Evolutionary conservation across 2,888 invertebrate species (phyloP).

Genomic region (Scaptomyza parva): DNA sequence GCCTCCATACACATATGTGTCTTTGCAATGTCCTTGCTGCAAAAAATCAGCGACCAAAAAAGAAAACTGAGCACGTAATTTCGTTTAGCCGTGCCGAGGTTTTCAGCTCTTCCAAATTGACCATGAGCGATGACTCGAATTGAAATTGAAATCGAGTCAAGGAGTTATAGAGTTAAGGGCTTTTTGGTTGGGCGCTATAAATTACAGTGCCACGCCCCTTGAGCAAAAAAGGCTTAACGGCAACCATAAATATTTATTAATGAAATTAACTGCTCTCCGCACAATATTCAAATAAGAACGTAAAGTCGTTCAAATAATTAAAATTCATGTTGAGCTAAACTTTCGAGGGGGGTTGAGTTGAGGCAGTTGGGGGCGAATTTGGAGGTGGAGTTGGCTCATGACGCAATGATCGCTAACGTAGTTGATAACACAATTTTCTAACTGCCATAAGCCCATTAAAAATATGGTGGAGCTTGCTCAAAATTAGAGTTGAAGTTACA

Average conservation of each 20-base stretch:
- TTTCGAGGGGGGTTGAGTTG: slow-evolving; percentile 2
- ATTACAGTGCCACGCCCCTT: slow-evolving; percentile 57
- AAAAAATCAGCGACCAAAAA: slow-evolving; percentile 27
- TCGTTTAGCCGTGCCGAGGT: slow-evolving; percentile 70
- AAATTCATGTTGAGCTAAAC: slow-evolving; percentile 69
- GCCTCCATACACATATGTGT: slow-evolving; percentile 28
- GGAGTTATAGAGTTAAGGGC: slow-evolving; percentile 21
- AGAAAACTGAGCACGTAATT: slow-evolving; percentile 75
- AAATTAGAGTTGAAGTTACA: slow-evolving; percentile 4
- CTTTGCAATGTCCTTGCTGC: slow-evolving; percentile 30
- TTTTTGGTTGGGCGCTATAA: slow-evolving; percentile 37
- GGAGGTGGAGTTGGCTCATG: slow-evolving; percentile 18
- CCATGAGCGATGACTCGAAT: slow-evolving; percentile 64
- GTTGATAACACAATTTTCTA: slow-evolving; percentile 54
- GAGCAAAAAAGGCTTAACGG: slow-evolving; percentile 48
- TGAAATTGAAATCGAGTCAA: slow-evolving; percentile 32
- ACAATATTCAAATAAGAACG: slow-evolving; percentile 76
- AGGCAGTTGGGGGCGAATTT: not conserved
- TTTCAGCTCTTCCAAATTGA: slow-evolving; percentile 46
- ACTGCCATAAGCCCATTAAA: slow-evolving; percentile 46
- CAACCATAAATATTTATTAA: slow-evolving; percentile 83
- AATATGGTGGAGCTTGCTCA: slow-evolving; percentile 26
- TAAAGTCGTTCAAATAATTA: slow-evolving; percentile 76
- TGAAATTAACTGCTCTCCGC: slow-evolving; percentile 79
- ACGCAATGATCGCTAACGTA: slow-evolving; percentile 54